These are phyloP conservation scores for Vimba vimba DNA, from an alignment of 2,113 vertebrate species.

Conservation along the genomic window DNA sequence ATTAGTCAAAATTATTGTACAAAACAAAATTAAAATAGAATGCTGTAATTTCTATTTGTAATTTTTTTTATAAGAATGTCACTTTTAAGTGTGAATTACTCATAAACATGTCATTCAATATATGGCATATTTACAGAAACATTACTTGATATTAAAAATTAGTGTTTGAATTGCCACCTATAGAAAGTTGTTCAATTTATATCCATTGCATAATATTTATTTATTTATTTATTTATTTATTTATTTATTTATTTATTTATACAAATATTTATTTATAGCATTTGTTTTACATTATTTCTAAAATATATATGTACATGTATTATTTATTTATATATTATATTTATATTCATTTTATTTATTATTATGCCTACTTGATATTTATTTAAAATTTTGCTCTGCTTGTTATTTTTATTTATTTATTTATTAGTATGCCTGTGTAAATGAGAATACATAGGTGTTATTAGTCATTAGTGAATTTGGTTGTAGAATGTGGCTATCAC, in stretches of 20 bases:
- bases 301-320: background rate
- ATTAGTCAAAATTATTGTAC: too few species aligned
- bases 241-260: background rate
- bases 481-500: too few species aligned
- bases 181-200: background rate
- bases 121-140: background rate
- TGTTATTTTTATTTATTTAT: too few species aligned
- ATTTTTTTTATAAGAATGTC: background rate
- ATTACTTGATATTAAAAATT: too few species aligned
- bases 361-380: background rate
- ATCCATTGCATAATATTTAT: background rate
- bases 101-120: background rate
- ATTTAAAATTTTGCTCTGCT: too few species aligned
- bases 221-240: background rate
- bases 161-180: too few species aligned
- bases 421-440: background rate
- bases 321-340: background rate
- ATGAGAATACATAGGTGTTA: too few species aligned
- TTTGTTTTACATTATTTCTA: background rate
- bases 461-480: too few species aligned
- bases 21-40: too few species aligned
- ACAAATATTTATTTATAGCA: background rate
- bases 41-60: too few species aligned
- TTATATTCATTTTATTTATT: background rate
- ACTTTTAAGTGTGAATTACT: background rate